phyloP scores from a whole-genome alignment of 53 echinoderm and acorn worm genomes.

The Actinopyga echinites region DNA sequence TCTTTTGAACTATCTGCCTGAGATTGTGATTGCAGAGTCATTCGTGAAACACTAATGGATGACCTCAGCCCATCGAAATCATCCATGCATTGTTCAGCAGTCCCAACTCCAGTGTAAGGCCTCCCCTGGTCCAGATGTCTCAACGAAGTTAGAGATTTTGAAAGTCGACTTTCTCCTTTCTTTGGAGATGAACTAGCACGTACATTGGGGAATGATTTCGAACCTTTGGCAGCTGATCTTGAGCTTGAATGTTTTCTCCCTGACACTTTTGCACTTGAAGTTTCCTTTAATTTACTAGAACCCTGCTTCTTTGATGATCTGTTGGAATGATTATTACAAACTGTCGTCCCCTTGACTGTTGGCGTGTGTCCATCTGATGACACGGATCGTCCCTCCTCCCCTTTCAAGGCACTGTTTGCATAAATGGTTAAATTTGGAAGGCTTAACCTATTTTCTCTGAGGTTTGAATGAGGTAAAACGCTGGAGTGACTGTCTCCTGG shows the following conservation, averaged over 20 bases:
- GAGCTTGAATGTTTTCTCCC: slow-evolving; percentile 34
- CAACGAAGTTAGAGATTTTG: slow-evolving; percentile 71
- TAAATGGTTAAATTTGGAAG: slow-evolving; percentile 79
- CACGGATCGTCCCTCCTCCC: neutral
- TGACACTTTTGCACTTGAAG: slow-evolving; percentile 8
- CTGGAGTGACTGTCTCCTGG: neutral
- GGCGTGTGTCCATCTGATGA: slow-evolving; percentile 41
- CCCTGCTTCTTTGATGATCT: slow-evolving; percentile 5
- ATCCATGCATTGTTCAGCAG: slow-evolving; percentile 33
- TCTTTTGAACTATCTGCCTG: slow-evolving; percentile 5
- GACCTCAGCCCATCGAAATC: slow-evolving; percentile 62
- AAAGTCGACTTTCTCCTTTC: slow-evolving; percentile 62
- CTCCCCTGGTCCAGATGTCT: slow-evolving; percentile 40
- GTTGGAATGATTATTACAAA: neutral
- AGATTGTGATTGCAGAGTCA: slow-evolving; percentile 67
- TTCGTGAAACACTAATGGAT: slow-evolving; percentile 86
- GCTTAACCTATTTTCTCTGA: slow-evolving; percentile 74
- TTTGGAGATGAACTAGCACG: slow-evolving; percentile 53
- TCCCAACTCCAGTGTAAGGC: slow-evolving; percentile 16
- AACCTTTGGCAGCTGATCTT: slow-evolving; percentile 59
- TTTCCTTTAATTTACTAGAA: neutral
- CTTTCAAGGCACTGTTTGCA: slow-evolving; percentile 21
- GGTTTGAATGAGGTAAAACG: neutral
- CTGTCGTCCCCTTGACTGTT: neutral
- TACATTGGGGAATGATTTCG: slow-evolving; percentile 53